Conservation (phyloP, 2,113 vertebrate species). For the Anoplopoma fimbria region DNA sequence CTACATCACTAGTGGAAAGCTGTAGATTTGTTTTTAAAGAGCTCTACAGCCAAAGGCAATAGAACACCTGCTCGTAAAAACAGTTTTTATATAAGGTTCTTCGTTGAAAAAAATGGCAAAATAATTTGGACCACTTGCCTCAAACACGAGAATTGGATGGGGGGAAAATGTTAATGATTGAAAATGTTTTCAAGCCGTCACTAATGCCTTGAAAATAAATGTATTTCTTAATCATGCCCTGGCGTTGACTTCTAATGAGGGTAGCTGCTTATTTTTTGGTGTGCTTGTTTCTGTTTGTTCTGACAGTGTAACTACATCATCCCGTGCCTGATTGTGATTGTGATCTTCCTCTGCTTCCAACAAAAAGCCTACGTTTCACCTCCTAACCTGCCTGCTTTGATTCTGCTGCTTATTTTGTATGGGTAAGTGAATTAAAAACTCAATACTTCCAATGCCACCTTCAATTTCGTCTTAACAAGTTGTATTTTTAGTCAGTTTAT, state of each 20-base stretch:
- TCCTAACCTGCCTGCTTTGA: conserved; percentile 92
- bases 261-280: not conserved
- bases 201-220: not conserved
- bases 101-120: conserved; percentile 1
- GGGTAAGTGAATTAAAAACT: conserved; percentile 86
- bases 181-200: not conserved
- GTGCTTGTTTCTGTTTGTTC: conserved; percentile 15
- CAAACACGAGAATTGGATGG: conserved; percentile 10
- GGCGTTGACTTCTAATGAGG: not conserved
- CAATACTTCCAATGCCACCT: not conserved
- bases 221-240: not conserved
- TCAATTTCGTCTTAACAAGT: not conserved
- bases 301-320: conserved; percentile 95
- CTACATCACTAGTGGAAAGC: not conserved
- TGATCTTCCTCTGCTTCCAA: conserved; percentile 98
- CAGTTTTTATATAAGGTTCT: conserved; percentile 5
- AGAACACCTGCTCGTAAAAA: not conserved
- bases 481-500: not conserved
- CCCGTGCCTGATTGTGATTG: conserved; percentile 91
- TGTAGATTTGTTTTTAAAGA: not conserved
- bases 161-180: not conserved
- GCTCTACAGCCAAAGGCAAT: not conserved
- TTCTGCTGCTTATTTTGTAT: conserved; percentile 93
- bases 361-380: conserved; percentile 96
- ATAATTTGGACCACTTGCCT: conserved; percentile 19